Evolutionary conservation across 2,113 vertebrate genomes (phyloP).

Genomic region (Muntiacus muntjak): DNA sequence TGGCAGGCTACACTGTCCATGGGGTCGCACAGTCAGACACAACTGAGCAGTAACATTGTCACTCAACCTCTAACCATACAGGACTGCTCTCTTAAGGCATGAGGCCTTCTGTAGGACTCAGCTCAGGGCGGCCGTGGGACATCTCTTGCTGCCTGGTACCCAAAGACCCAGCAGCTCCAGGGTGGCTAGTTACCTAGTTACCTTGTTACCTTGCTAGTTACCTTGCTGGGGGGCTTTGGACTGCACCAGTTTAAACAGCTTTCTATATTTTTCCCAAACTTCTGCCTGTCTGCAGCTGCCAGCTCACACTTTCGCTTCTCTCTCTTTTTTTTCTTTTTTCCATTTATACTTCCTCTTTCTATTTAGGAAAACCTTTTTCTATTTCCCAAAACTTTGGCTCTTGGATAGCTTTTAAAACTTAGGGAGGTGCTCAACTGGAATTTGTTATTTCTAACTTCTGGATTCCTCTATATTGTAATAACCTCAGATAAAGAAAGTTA

Average conservation of each 20-base stretch:
- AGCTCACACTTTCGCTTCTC: background rate
- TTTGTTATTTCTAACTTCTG: slow-evolving; percentile 4
- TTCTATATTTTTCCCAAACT: background rate
- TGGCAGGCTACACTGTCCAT: background rate
- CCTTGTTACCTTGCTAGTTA: background rate
- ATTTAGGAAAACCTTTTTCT: background rate
- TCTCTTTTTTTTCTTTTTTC: background rate
- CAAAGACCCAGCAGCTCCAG: background rate
- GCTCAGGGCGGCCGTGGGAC: background rate
- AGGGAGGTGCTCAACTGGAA: background rate
- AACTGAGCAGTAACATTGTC: background rate
- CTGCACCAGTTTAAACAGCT: background rate
- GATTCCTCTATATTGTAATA: background rate
- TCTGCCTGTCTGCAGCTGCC: background rate
- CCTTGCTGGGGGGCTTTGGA: background rate
- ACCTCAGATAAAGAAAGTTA: background rate
- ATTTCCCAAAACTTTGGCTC: background rate
- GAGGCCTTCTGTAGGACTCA: background rate
- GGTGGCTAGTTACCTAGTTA: background rate
- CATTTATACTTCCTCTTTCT: background rate
- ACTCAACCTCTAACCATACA: background rate
- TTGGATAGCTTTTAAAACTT: background rate
- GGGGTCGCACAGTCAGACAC: background rate
- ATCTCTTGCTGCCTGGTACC: background rate
- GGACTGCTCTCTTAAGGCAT: background rate